These are phyloP conservation scores for Aphis gossypii DNA, from an alignment of 1,140 invertebrate genomes.

Conservation along the genomic window DNA sequence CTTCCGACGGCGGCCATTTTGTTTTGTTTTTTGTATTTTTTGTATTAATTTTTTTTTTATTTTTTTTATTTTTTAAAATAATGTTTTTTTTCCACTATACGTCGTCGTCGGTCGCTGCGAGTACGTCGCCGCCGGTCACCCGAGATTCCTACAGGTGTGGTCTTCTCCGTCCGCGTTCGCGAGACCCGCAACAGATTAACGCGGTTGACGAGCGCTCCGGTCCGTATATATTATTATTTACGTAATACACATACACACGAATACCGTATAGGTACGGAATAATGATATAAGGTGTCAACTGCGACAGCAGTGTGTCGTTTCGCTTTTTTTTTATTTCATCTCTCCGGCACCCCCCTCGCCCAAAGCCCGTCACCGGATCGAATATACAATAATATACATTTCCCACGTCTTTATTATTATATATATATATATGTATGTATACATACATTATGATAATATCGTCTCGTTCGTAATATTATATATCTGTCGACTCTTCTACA, in stretches of 20 bases:
- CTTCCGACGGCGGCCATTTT: conserved; percentile 39
- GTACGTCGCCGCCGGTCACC: conserved; percentile 24
- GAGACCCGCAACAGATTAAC: conserved; percentile 31
- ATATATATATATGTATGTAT: not conserved
- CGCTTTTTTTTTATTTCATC: not conserved
- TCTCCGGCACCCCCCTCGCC: not conserved
- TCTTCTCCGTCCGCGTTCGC: not conserved
- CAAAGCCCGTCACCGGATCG: no score
- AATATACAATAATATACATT: not conserved
- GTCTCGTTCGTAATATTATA: conserved; percentile 10
- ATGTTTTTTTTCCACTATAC: not conserved
- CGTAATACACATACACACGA: not conserved
- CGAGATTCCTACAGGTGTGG: conserved; percentile 55
- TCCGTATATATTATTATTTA: not conserved
- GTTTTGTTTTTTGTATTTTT: not conserved
- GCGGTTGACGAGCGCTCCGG: conserved; percentile 18
- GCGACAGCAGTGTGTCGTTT: not conserved
- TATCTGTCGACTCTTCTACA: not conserved
- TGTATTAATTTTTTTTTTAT: not conserved
- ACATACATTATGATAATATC: conserved; percentile 2
- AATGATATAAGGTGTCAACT: conserved; percentile 46
- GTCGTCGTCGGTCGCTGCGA: not conserved
- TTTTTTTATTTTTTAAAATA: not conserved
- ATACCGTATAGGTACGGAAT: not conserved
- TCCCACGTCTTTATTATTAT: not conserved